Base-by-base conservation (phyloP, 1,140 invertebrate species). In the Euura lappo region DNA sequence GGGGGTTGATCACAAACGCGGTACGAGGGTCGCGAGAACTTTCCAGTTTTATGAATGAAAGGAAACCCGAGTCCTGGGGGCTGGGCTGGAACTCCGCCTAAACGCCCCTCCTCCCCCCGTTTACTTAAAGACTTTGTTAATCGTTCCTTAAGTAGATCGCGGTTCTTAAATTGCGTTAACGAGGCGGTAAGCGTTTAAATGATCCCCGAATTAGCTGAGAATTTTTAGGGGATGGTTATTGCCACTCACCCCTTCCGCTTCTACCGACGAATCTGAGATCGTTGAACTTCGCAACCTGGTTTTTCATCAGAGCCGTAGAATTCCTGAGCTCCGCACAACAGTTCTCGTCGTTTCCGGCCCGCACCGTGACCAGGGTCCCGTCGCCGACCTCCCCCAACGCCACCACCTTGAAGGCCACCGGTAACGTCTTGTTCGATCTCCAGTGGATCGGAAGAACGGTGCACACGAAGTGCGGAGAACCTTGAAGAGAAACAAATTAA, bases 261-360 rank as follows among this genome's bases (percentile, higher is more conserved):
- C 97, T 91, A 69, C 98, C 98, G 78, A 99, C 96, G 89, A 99
- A 99, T 86, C 98, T 91, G 72, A 99, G 89, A 89, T 99, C 98
- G 85, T 98, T 98, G 88, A 99, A 99, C 89, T 98, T 98, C 73
- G 98, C 98, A 75, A 99, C 94, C 88, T 98, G 95, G 86, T 98
- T 98, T 89, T 98, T 98, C 95, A 99, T 97, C 76, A 98, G 92
- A 6, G 98, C 96, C 44, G 95, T 95, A 75, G 92, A 94, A 88
- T 99, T 99, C 79, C 97, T 89, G 75, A 99, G 88, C 86, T 99
- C 98, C 4, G 96, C 97, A 84, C 95, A 97, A 83, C 93, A 98
- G 87, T 99, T 99, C 86, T 99, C 97, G 83, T 99, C 98, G 86
- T 99, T 99, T 13, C 98, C 98, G 3, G 97, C 98, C n/a, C 93